Conservation (phyloP, 2,113 vertebrate genomes). For the Xyliphius kryptos region DNA sequence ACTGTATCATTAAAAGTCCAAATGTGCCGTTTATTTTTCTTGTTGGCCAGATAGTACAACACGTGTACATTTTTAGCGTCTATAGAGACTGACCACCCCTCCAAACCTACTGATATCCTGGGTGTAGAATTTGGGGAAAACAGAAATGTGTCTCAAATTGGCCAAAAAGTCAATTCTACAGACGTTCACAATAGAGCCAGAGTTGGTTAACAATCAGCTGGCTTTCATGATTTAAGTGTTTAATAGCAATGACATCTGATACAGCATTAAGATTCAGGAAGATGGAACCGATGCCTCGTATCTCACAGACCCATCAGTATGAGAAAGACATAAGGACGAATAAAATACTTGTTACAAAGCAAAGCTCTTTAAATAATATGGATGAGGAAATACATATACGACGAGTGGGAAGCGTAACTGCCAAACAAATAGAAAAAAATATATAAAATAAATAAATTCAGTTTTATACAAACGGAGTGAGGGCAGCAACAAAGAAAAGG, state of each 20-base stretch:
- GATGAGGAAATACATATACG: constrained; percentile 67
- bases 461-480: constrained; percentile 49
- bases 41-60: too few relatives aligned
- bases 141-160: neutral
- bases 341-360: constrained; percentile 59
- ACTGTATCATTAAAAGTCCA: too few relatives aligned
- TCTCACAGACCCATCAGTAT: constrained; percentile 61
- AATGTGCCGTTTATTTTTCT: too few relatives aligned
- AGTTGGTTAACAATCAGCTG: constrained; percentile 26
- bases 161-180: neutral
- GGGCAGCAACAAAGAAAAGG: constrained; percentile 43
- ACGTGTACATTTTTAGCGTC: too few relatives aligned
- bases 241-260: constrained; percentile 57
- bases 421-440: constrained; percentile 68
- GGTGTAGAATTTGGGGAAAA: too few relatives aligned
- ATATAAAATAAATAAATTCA: constrained; percentile 71
- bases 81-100: too few relatives aligned
- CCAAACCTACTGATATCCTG: too few relatives aligned
- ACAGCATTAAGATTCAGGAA: constrained; percentile 58
- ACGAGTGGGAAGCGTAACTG: constrained; percentile 63
- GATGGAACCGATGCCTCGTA: constrained; percentile 61
- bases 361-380: constrained; percentile 70
- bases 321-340: constrained; percentile 43
- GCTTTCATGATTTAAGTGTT: constrained; percentile 52
- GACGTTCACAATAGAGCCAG: constrained; percentile 27